phyloP scores from a whole-genome alignment of 2,888 invertebrate species.

The Diachrysia chrysitis region DNA sequence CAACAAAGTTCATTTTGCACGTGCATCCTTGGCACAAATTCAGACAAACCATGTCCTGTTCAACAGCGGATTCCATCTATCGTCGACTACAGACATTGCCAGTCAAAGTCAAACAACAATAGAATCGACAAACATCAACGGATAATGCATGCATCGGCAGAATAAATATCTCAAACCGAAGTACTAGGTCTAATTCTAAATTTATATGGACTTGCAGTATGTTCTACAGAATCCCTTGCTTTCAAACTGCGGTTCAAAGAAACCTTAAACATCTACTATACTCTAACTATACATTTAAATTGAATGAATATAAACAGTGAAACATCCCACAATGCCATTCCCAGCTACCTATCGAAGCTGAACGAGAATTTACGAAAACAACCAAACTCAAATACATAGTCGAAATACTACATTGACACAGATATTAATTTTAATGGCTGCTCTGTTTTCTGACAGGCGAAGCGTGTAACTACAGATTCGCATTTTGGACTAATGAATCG shows the following conservation, averaged over 20 bases:
- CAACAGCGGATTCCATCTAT: constrained; percentile 40
- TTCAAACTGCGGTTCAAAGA: too few relatives aligned
- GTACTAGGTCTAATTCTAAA: background rate
- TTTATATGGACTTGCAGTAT: background rate
- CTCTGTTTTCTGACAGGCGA: constrained; percentile 46
- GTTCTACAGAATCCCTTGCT: too few relatives aligned
- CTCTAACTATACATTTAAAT: background rate
- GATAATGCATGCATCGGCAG: constrained; percentile 11
- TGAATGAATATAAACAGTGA: background rate
- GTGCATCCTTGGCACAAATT: constrained; percentile 28
- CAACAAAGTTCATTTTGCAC: background rate
- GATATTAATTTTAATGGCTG: constrained; percentile 56
- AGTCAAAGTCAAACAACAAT: constrained; percentile 30
- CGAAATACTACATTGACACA: constrained; percentile 49
- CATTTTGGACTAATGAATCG: constrained; percentile 54
- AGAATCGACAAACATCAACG: constrained; percentile 21
- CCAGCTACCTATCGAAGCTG: constrained; percentile 49
- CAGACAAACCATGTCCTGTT: constrained; percentile 24
- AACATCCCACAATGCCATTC: constrained; percentile 17
- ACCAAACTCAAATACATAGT: constrained; percentile 47
- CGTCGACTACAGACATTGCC: constrained; percentile 18
- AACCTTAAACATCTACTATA: background rate
- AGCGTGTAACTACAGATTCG: constrained; percentile 38
- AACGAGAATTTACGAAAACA: constrained; percentile 37
- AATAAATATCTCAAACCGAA: background rate